Evolutionary conservation across 2,113 vertebrate genomes (phyloP), one percentile per base, ranked within the genome.

Genomic region (Pseudopipra pipra): DNA sequence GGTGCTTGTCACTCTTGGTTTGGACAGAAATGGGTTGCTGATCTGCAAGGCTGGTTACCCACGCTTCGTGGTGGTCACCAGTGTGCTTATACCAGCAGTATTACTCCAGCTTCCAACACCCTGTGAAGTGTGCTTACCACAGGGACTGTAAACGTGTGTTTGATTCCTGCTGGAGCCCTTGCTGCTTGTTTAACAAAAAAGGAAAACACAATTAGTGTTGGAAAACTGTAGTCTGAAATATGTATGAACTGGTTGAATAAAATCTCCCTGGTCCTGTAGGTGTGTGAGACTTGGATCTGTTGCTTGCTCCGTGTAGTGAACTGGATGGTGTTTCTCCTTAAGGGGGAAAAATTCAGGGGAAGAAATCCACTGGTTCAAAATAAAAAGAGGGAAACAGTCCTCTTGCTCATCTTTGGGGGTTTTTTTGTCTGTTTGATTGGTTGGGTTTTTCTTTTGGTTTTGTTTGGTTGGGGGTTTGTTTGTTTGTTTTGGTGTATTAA

Each of bases 1-100:
- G 33, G 65, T 24, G 46, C 61, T 74, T 21, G 13, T 73, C 4
- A 2, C 16, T 39, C 87, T 22, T 35, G 8, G 44, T 31, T 78
- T 15, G 5, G 44, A 2, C 19, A 28, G 21, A 47, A 61, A 47
- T 24, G 27, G 7, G 17, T 59, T 49, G 14, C 33, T 68, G 41
- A 7, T 47, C 30, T 61, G 33, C 5, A 52, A 66, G 16, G n/a
- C 30, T 27, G 3, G 8, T 73, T 61, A 8, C 16, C 12, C 30
- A 11, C 2, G 0, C 28, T 56, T 47, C 0, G 4, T 5, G 12
- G 5, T 41, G 54, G 10, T 61, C 30, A 27, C 37, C 25, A 33
- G 41, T 33, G 25, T 11, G 24, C 16, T 23, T 49, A 20, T 6
- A 49, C 15, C 49, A 51, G 15, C 24, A 35, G 25, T 1, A 4